Evolutionary conservation across 30 jellyfish, hydroid and myxozoan genomes (phyloP).

Genomic region (Phacellophora camtschatica): DNA sequence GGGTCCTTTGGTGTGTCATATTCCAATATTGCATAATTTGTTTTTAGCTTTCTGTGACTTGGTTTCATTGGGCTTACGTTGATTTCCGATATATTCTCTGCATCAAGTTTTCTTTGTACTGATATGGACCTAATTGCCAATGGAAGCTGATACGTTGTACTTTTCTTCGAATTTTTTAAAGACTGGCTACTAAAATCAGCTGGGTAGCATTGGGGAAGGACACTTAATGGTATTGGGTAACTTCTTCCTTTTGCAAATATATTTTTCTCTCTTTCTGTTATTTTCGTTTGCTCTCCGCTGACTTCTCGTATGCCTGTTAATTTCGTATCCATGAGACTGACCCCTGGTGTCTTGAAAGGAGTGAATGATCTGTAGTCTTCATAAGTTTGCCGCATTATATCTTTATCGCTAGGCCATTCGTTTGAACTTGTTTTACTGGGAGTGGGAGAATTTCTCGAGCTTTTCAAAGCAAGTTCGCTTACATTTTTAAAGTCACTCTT

Average conservation of each 20-base stretch:
- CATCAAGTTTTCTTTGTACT: neutral
- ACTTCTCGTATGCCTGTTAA: conserved; percentile 38
- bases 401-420: conserved; percentile 69
- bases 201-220: neutral
- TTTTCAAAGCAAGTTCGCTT: neutral
- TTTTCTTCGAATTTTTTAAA: neutral
- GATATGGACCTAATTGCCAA: neutral
- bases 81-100: conserved; percentile 5
- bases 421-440: conserved; percentile 46
- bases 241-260: neutral
- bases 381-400: conserved; percentile 60
- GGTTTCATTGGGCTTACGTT: conserved; percentile 37
- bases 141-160: neutral
- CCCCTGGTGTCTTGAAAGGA: conserved; percentile 51
- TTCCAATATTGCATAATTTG: neutral
- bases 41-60: neutral
- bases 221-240: neutral
- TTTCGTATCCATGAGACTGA: conserved; percentile 17
- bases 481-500: neutral
- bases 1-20: neutral
- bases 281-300: conserved; percentile 43
- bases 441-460: conserved; percentile 19
- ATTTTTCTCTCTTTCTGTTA: conserved; percentile 12
- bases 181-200: neutral
- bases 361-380: conserved; percentile 67